Evolutionary conservation across 1,140 invertebrate genomes (phyloP).

Genomic region (Brachionus asplanchnoidis): DNA sequence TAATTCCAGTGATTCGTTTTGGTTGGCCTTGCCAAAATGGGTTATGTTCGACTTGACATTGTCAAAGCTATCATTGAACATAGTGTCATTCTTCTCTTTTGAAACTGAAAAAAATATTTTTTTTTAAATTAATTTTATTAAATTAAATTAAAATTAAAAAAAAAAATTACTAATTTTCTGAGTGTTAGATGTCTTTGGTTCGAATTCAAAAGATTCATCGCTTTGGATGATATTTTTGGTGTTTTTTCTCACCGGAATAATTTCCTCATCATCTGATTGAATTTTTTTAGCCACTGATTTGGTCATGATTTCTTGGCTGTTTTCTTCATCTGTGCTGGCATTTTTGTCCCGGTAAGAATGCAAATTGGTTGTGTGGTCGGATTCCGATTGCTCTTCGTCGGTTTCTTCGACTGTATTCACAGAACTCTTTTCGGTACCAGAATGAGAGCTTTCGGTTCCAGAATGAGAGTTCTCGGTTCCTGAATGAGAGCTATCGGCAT

Average conservation of each 20-base stretch:
- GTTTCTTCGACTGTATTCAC: not conserved
- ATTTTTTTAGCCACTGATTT: not conserved
- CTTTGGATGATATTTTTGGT: not conserved
- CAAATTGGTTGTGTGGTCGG: not conserved
- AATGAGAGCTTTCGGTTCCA: too few relatives aligned
- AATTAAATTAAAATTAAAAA: not conserved
- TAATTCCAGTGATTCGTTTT: not conserved
- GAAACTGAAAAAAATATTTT: not conserved
- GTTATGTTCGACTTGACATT: conserved; percentile 20
- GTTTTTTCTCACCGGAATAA: not conserved
- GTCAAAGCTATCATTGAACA: not conserved
- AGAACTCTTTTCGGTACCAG: not conserved
- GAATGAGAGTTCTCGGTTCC: not conserved
- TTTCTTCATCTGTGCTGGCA: not conserved
- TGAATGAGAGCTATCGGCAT: not conserved
- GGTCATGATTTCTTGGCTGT: not conserved
- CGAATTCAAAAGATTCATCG: not conserved
- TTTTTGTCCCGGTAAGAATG: not conserved
- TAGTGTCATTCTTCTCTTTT: not conserved
- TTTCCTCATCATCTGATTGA: not conserved
- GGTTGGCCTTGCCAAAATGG: not conserved
- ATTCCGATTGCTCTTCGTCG: not conserved
- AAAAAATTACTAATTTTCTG: not conserved
- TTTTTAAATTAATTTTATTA: too few relatives aligned
- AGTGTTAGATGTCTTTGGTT: not conserved